Evolutionary conservation across 2,888 invertebrate species (phyloP).

Genomic region (Carcina quercana): DNA sequence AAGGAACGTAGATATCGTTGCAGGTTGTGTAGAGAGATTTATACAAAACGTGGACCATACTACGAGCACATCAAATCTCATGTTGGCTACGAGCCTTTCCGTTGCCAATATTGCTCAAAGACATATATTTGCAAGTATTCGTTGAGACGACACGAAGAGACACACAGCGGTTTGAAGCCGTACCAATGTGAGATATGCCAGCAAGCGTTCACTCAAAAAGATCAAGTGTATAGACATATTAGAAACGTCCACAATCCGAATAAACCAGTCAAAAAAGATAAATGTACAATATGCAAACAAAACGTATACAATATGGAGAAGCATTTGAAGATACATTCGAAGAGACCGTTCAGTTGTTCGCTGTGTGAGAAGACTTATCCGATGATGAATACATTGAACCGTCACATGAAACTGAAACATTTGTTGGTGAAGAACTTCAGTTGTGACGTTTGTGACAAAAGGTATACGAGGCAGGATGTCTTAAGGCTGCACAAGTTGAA

Average conservation of each 20-base stretch:
- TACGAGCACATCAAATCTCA: constrained; percentile 12
- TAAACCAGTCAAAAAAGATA: constrained; percentile 1
- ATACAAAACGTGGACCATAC: constrained; percentile 5
- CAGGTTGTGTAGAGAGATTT: constrained; percentile 12
- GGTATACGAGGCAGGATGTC: constrained; percentile 7
- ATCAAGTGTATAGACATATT: constrained; percentile 10
- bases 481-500: constrained; percentile 7
- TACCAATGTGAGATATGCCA: constrained; percentile 13
- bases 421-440: constrained; percentile 5
- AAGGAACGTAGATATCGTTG: constrained; percentile 4
- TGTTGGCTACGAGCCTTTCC: constrained; percentile 4
- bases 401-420: constrained; percentile 19
- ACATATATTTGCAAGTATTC: constrained; percentile 18
- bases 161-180: constrained; percentile 11
- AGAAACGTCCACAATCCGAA: constrained; percentile 8
- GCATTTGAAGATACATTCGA: constrained; percentile 20
- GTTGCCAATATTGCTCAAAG: constrained; percentile 18
- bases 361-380: constrained; percentile 15
- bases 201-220: constrained; percentile 9
- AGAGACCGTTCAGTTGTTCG: constrained; percentile 15
- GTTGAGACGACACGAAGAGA: constrained; percentile 17
- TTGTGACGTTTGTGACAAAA: constrained; percentile 14
- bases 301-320: constrained; percentile 20
- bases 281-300: constrained; percentile 24
- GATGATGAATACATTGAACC: constrained; percentile 20